Conservation (phyloP, 2,113 vertebrate species). For the Mastomys coucha region DNA sequence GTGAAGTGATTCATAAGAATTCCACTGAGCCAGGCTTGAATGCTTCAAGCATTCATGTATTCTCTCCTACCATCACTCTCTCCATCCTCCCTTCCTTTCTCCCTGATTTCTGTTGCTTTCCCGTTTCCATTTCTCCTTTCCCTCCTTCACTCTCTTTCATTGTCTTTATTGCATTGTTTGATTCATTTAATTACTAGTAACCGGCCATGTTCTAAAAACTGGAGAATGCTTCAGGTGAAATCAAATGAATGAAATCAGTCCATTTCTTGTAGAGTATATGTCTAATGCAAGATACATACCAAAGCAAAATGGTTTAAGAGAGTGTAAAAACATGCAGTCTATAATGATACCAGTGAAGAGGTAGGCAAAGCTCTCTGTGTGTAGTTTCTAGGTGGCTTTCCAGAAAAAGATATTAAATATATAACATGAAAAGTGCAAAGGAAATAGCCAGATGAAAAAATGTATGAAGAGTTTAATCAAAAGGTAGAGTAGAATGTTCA, state of each 20-base stretch:
- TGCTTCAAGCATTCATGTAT: background rate
- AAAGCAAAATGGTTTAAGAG: background rate
- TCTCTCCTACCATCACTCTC: background rate
- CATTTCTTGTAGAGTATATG: background rate
- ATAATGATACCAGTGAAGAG: background rate
- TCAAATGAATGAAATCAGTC: background rate
- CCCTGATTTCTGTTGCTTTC: background rate
- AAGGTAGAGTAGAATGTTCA: conserved; percentile 9
- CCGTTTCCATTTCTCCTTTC: fast-evolving
- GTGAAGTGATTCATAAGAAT: background rate
- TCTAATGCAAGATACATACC: background rate
- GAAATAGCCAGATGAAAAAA: background rate
- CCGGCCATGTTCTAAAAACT: background rate
- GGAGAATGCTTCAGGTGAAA: background rate
- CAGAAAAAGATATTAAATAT: background rate
- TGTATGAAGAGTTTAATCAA: background rate
- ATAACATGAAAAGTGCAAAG: background rate
- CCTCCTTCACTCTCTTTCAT: background rate
- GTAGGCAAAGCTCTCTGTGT: background rate
- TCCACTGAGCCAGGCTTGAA: background rate
- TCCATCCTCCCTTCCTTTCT: too few relatives aligned
- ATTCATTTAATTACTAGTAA: background rate
- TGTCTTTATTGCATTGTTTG: background rate
- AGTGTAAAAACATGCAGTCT: background rate
- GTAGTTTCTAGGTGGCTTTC: background rate